phyloP scores from a whole-genome alignment of 2,888 invertebrate genomes.

The Apodemia mormo region DNA sequence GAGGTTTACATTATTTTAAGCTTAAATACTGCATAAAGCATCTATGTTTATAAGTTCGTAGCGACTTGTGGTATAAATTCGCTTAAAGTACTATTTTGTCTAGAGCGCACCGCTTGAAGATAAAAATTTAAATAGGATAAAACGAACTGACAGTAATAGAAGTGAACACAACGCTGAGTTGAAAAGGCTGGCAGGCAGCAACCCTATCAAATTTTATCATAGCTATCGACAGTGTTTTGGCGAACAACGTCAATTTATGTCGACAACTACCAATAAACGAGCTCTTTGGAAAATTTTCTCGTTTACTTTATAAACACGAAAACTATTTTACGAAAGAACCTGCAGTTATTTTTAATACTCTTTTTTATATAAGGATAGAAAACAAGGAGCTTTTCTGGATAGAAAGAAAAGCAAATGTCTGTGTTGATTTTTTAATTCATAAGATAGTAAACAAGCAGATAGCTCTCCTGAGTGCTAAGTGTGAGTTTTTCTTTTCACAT shows the following conservation, averaged over 20 bases:
- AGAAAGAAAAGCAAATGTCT: too few relatives aligned
- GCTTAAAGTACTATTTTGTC: too few relatives aligned
- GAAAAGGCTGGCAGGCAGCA: conserved; percentile 48
- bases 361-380: too few relatives aligned
- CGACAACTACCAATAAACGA: conserved; percentile 48
- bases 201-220: conserved; percentile 72
- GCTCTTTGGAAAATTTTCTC: conserved; percentile 30
- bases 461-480: too few relatives aligned
- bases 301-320: conserved; percentile 9
- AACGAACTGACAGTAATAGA: conserved; percentile 55
- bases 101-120: neutral
- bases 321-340: neutral
- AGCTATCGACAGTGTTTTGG: conserved; percentile 70
- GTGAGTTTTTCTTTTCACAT: too few relatives aligned
- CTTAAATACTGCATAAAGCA: too few relatives aligned
- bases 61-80: too few relatives aligned
- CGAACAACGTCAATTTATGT: conserved; percentile 53
- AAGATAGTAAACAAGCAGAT: too few relatives aligned
- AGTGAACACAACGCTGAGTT: conserved; percentile 44
- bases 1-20: too few relatives aligned
- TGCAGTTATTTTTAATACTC: neutral
- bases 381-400: too few relatives aligned
- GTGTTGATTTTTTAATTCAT: too few relatives aligned
- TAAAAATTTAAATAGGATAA: conserved; percentile 23
- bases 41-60: too few relatives aligned